Percentiles rank a stretch among this genome's conserved stretches.
Conservation (phyloP, 2,797 vertebrate species). For the Anguilla marmorata region DNA sequence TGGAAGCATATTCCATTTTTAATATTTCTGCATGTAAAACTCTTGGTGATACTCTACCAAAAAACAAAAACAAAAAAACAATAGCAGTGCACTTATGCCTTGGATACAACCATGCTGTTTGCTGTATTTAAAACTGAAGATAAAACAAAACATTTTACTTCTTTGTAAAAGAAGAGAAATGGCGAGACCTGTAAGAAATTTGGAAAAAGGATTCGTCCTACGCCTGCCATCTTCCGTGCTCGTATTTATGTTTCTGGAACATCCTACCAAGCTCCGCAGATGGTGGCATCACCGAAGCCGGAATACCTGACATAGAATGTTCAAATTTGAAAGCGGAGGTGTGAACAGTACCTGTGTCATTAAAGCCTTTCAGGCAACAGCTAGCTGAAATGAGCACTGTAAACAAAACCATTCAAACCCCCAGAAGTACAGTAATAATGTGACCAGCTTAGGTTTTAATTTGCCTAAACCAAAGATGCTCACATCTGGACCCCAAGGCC, state of each 20-base stretch:
- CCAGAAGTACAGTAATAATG: not conserved
- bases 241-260: not conserved
- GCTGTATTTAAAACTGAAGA: not conserved
- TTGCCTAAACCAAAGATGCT: not conserved
- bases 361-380: not conserved
- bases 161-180: not conserved
- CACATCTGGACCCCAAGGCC: too few species aligned
- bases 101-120: not conserved
- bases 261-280: not conserved
- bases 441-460: not conserved
- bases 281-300: not conserved
- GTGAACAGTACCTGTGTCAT: not conserved
- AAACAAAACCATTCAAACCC: not conserved
- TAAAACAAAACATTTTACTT: not conserved
- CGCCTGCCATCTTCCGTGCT: not conserved
- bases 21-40: not conserved
- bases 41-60: not conserved
- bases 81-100: not conserved
- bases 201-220: not conserved
- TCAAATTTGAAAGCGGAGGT: not conserved
- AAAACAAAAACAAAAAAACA: not conserved
- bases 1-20: not conserved
- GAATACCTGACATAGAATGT: not conserved
- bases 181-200: not conserved
- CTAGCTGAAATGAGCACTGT: not conserved